Base-by-base conservation (phyloP, 2,113 vertebrate species). In the Anseranas semipalmata region DNA sequence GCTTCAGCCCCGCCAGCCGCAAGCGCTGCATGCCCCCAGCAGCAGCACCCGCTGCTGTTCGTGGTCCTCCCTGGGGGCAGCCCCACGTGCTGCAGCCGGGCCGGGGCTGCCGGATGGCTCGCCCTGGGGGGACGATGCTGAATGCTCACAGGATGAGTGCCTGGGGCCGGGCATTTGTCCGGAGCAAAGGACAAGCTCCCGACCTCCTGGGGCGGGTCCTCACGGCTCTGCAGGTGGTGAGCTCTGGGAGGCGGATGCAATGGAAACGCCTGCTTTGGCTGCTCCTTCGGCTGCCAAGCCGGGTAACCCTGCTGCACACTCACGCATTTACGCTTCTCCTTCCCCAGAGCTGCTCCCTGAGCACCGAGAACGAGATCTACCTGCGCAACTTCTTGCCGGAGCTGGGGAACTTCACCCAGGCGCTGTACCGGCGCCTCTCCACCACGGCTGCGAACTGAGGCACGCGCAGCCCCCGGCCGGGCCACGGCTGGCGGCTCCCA, bases 321-420 rank as follows among this genome's bases (percentile, higher is more conserved):
- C 55, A 94, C 0, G 1, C 0, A 0, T 5, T 28, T 0, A 2
- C 2, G 0, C 9, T 43, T 59, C 48, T 74, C 68, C 76, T 52
- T 50, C 46, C 72, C 41, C 86, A 96, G 95, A 53, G 0, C 48
- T 96, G 96, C 65, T 10, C 6, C 33, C 76, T 53, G 48, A 72
- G 5, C 9, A 19, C 27, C 0, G 96, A 95, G 0, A 95, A 60
- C 0, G 96, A 97, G 92, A 78, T 96, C 62, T 97, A 96, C 70
- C 96, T 97, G 88, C 86, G 68, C 15, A 62, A 94, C 93, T 97
- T 97, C 88, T 73, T 97, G 89, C 96, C 95, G 0, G 76, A 43
- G 27, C 86, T 97, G 90, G 95, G 92, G 22, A 97, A 97, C 76
- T 96, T 93, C 95, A 96, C 95, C 1, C 96, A 97, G 92, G 85